Conservation (phyloP, 2,888 invertebrate genomes). For the Blastobasis adustella region DNA sequence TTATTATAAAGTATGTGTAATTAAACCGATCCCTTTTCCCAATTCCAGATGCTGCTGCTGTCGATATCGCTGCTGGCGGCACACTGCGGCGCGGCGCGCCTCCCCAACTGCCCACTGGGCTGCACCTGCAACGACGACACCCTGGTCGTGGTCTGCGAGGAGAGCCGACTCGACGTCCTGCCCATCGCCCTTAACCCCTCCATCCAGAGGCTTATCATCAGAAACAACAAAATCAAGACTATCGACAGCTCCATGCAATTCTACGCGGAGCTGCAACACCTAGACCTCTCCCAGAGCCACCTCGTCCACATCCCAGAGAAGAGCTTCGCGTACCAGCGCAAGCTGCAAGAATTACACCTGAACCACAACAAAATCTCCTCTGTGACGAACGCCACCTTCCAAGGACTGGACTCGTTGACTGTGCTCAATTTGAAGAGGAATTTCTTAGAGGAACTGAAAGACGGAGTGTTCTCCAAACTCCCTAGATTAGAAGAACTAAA, state of each 20-base stretch:
- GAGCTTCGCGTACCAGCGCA: constrained; percentile 87
- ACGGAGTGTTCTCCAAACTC: constrained; percentile 82
- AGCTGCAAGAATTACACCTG: constrained; percentile 87
- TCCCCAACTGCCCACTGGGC: constrained; percentile 89
- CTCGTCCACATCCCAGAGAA: constrained; percentile 86
- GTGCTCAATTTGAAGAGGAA: constrained; percentile 88
- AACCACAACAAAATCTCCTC: constrained; percentile 90
- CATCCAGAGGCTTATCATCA: constrained; percentile 87
- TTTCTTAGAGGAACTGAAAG: constrained; percentile 85
- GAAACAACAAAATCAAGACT: constrained; percentile 90
- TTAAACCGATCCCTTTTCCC: constrained; percentile 7
- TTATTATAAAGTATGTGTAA: no score
- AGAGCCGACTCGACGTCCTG: constrained; percentile 89
- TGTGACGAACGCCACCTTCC: constrained; percentile 86
- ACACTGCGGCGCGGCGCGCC: constrained; percentile 67
- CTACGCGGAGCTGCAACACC: constrained; percentile 88
- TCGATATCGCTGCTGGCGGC: constrained; percentile 50
- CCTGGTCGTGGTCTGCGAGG: constrained; percentile 88
- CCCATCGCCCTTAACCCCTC: constrained; percentile 94
- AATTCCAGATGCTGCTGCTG: constrained; percentile 59
- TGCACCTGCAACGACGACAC: constrained; percentile 94
- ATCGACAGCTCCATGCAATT: constrained; percentile 93
- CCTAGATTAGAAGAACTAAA: constrained; percentile 88
- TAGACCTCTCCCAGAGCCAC: constrained; percentile 90
- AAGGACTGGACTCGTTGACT: constrained; percentile 84